Evolutionary conservation across 2,113 vertebrate genomes (phyloP).

Genomic region (Gnathonemus longibarbis): DNA sequence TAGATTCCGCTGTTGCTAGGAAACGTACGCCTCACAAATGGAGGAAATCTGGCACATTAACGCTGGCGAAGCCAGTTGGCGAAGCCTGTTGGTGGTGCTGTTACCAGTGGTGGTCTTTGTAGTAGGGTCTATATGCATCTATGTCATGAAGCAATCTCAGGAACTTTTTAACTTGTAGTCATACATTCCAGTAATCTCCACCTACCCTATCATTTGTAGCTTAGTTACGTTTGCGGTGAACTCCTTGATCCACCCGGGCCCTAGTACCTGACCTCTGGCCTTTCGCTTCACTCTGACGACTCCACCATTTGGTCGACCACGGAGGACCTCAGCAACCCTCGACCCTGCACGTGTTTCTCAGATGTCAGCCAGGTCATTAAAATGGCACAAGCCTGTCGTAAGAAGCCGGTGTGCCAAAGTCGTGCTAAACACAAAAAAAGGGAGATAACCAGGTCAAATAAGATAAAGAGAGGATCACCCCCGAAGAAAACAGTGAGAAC

Average conservation of each 20-base stretch:
- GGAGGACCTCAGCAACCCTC: background rate
- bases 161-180: background rate
- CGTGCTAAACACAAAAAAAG: background rate
- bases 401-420: background rate
- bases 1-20: background rate
- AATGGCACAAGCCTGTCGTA: background rate
- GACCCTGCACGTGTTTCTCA: background rate
- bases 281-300: conserved; percentile 9
- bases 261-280: conserved; percentile 6
- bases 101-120: background rate
- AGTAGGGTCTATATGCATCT: background rate
- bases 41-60: background rate
- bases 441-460: background rate
- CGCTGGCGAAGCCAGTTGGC: background rate
- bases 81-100: background rate
- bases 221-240: background rate
- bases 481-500: background rate
- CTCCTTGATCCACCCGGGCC: background rate
- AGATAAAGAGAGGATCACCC: background rate
- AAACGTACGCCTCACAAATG: background rate
- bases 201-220: background rate
- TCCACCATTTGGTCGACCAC: conserved; percentile 30
- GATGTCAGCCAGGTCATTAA: background rate
- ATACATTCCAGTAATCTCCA: background rate
- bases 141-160: background rate